Percentiles rank a stretch among this genome's conserved stretches.
Conservation (phyloP, 2,888 invertebrate species). For the Punctoribates punctum region DNA sequence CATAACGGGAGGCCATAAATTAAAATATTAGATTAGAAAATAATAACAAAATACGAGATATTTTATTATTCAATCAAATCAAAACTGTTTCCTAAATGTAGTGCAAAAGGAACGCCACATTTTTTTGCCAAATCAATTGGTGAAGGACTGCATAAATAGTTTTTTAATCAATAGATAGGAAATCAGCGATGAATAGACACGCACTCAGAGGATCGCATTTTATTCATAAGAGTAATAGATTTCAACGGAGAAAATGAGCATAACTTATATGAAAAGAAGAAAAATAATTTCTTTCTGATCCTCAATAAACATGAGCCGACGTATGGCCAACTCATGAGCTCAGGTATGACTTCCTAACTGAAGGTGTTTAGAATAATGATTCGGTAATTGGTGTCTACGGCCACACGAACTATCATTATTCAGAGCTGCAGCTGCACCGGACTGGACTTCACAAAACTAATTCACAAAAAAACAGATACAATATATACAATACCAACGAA, state of each 20-base stretch:
- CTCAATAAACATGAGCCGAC: slow-evolving; percentile 22
- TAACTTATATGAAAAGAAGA: not conserved
- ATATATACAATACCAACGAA: not conserved
- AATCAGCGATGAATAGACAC: slow-evolving; percentile 16
- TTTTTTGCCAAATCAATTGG: too few species aligned
- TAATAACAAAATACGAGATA: not conserved
- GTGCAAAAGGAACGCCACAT: too few species aligned
- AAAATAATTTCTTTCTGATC: slow-evolving; percentile 9
- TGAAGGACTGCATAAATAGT: too few species aligned
- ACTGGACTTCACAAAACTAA: not conserved
- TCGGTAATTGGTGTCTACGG: slow-evolving; percentile 34
- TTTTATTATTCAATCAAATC: slow-evolving; percentile 18
- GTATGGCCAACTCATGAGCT: not conserved
- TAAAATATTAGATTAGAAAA: slow-evolving; percentile 7
- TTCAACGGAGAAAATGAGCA: too few species aligned
- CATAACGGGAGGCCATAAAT: not conserved
- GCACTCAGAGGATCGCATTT: not conserved
- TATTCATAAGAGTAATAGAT: too few species aligned
- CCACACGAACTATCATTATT: slow-evolving; percentile 27
- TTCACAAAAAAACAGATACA: not conserved
- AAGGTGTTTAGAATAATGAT: slow-evolving; percentile 36
- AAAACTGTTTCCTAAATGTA: not conserved
- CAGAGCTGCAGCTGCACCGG: slow-evolving; percentile 27
- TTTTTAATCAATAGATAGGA: not conserved
- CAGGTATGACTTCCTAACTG: slow-evolving; percentile 26